These are phyloP conservation scores for Ophion ellenae DNA, from an alignment of 2,888 invertebrate species.

Conservation along the genomic window DNA sequence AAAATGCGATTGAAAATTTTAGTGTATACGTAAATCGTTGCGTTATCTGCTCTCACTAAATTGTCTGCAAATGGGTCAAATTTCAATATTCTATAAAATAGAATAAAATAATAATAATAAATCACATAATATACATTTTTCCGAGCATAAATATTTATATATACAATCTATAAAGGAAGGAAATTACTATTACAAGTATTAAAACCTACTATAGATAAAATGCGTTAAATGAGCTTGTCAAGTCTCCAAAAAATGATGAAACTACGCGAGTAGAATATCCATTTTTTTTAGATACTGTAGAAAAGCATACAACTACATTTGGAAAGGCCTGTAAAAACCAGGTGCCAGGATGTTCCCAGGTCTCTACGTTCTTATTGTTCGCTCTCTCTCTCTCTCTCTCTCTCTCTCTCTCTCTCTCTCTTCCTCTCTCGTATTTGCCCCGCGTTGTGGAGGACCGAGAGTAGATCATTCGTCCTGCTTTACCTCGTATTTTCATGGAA, in stretches of 20 bases:
- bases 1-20: no score
- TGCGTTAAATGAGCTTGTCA: background rate
- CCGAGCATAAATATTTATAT: no score
- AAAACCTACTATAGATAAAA: no score
- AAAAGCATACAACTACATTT: constrained; percentile 5
- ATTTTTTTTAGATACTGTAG: background rate
- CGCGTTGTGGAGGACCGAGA: background rate
- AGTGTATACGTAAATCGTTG: no score
- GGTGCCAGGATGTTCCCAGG: constrained; percentile 54
- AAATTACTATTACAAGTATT: no score
- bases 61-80: no score
- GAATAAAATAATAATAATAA: no score
- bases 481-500: constrained; percentile 31
- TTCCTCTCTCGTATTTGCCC: background rate
- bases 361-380: constrained; percentile 35
- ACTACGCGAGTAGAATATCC: background rate
- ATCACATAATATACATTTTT: no score
- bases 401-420: constrained; percentile 5
- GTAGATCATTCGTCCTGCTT: constrained; percentile 46
- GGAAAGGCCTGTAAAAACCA: constrained; percentile 43
- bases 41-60: no score
- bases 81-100: no score
- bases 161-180: no score
- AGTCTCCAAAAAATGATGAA: background rate
- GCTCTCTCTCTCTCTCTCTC: constrained; percentile 4